phyloP scores from a whole-genome alignment of 2,113 vertebrate species.

The Oreamnos americanus region DNA sequence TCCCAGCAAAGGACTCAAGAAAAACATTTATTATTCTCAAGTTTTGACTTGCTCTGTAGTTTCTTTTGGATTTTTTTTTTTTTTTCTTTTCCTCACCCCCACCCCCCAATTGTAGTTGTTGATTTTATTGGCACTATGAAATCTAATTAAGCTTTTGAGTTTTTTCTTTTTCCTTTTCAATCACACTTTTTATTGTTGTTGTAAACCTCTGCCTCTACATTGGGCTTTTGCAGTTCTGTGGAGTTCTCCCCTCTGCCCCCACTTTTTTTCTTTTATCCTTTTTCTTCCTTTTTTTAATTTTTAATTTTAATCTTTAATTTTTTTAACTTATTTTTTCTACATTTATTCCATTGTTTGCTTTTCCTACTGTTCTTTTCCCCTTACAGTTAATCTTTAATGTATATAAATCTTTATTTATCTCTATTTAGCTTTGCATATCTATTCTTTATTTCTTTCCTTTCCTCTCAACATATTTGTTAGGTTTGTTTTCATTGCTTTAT shows the following conservation, averaged over 20 bases:
- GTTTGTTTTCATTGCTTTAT: neutral
- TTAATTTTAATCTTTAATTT: neutral
- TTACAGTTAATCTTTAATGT: neutral
- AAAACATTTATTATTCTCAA: neutral
- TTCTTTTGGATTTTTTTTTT: neutral
- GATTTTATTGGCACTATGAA: neutral
- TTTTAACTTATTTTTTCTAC: neutral
- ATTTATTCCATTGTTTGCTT: neutral
- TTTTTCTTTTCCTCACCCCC: fast-evolving
- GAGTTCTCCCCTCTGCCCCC: neutral
- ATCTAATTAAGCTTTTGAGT: neutral
- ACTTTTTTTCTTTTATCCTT: neutral
- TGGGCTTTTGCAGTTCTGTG: neutral
- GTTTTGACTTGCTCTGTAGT: neutral
- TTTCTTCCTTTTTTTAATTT: neutral
- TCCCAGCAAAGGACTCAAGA: neutral
- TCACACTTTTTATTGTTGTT: neutral
- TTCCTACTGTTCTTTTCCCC: neutral
- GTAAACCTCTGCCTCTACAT: neutral
- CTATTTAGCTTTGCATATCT: neutral
- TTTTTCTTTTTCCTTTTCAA: neutral
- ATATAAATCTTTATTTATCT: neutral
- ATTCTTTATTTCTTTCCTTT: neutral
- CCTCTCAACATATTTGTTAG: neutral
- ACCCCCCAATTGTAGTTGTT: neutral